Evolutionary conservation across 2,888 invertebrate genomes (phyloP).

Genomic region (Meandrusa payeni): DNA sequence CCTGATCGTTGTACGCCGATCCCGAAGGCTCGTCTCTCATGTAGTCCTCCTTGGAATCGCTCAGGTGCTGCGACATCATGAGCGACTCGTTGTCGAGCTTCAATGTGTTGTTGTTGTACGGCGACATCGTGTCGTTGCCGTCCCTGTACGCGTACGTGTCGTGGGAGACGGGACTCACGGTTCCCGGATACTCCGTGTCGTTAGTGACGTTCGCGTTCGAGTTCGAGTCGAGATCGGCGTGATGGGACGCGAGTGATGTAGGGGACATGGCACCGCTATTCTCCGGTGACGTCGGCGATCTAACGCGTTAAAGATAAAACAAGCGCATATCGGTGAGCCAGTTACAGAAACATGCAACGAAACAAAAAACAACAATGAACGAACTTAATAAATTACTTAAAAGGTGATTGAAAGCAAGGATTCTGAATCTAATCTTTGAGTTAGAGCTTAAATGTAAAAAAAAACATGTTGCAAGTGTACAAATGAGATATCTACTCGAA

Average conservation of each 20-base stretch:
- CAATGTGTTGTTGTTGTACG: slow-evolving; percentile 73
- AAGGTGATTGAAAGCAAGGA: slow-evolving; percentile 58
- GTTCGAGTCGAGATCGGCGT: slow-evolving; percentile 54
- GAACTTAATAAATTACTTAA: slow-evolving; percentile 50
- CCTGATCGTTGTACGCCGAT: slow-evolving; percentile 61
- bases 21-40: slow-evolving; percentile 58
- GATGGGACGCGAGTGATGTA: slow-evolving; percentile 55
- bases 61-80: slow-evolving; percentile 63
- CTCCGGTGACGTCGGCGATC: slow-evolving; percentile 72
- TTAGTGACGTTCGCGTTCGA: slow-evolving; percentile 45
- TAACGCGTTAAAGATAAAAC: slow-evolving; percentile 60
- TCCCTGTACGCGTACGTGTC: slow-evolving; percentile 82
- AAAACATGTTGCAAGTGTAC: slow-evolving; percentile 47
- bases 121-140: slow-evolving; percentile 44
- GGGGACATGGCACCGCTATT: slow-evolving; percentile 73
- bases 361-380: slow-evolving; percentile 56
- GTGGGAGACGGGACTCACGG: slow-evolving; percentile 71
- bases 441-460: slow-evolving; percentile 29
- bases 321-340: slow-evolving; percentile 77
- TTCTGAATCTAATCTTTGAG: slow-evolving; percentile 27
- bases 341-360: slow-evolving; percentile 76
- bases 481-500: slow-evolving; percentile 29
- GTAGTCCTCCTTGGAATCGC: slow-evolving; percentile 67
- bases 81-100: slow-evolving; percentile 74
- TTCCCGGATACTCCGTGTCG: slow-evolving; percentile 59